Evolutionary conservation across 2,797 vertebrate genomes (phyloP).

Genomic region (Austrolebias charrua): DNA sequence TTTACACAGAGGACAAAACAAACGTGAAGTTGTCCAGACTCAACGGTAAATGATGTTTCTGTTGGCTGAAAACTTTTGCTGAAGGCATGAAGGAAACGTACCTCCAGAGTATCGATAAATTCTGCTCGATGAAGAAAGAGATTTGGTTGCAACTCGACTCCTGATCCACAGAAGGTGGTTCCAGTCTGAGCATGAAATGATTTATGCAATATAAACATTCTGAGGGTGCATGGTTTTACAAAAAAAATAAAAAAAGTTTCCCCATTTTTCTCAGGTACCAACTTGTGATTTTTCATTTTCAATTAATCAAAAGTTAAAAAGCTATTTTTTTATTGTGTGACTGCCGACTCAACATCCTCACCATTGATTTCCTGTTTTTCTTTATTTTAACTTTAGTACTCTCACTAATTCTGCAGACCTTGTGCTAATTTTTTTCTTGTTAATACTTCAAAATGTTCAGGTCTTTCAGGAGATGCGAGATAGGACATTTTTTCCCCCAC

Average conservation of each 20-base stretch:
- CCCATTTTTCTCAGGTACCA: neutral
- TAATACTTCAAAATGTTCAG: too few species aligned
- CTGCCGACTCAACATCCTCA: too few species aligned
- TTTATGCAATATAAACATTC: neutral
- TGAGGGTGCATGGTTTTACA: neutral
- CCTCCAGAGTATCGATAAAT: conserved; percentile 28
- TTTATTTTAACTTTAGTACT: too few species aligned
- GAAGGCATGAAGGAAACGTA: conserved; percentile 28
- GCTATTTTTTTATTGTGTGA: too few species aligned
- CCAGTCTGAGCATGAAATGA: neutral
- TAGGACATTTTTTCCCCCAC: too few species aligned
- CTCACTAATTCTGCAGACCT: too few species aligned
- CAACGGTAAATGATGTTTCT: conserved; percentile 26
- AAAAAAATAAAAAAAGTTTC: neutral
- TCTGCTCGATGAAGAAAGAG: conserved; percentile 26
- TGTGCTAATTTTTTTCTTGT: too few species aligned
- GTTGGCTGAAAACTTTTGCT: conserved; percentile 48
- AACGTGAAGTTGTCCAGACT: conserved; percentile 38
- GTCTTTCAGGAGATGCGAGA: too few species aligned
- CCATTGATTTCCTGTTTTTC: too few species aligned
- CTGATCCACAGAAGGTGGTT: conserved; percentile 6
- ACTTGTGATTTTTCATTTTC: neutral
- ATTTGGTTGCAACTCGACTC: conserved; percentile 16
- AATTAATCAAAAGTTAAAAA: too few species aligned
- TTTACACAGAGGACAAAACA: conserved; percentile 44